These are phyloP conservation scores for Herpetotheres cachinnans DNA, from an alignment of 2,113 vertebrate species.

Conservation along the genomic window DNA sequence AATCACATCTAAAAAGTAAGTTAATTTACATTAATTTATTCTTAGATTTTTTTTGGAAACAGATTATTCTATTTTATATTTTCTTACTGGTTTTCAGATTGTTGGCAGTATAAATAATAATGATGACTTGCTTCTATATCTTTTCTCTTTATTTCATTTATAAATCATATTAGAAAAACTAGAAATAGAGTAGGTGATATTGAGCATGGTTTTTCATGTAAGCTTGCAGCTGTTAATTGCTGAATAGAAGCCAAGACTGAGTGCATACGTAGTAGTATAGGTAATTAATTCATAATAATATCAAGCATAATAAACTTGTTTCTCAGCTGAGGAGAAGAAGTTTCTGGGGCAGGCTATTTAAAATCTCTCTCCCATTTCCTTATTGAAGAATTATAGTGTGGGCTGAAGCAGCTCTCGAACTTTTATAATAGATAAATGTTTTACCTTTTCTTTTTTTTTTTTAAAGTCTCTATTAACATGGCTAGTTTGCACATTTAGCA, in stretches of 20 bases:
- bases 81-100: background rate
- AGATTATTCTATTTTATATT: background rate
- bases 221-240: background rate
- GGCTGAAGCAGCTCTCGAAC: background rate
- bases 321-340: background rate
- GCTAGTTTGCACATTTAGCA: background rate
- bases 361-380: background rate
- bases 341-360: background rate
- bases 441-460: background rate
- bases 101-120: background rate
- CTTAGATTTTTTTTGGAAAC: background rate
- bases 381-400: background rate
- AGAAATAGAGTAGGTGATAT: background rate
- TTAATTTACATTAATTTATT: background rate
- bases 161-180: background rate
- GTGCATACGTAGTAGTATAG: background rate
- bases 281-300: background rate
- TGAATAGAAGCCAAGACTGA: background rate
- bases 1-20: constrained; percentile 84
- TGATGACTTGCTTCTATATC: background rate
- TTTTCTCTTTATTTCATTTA: background rate
- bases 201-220: background rate
- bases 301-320: background rate
- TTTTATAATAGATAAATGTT: background rate
- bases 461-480: background rate